Conservation (phyloP, 2,888 invertebrate genomes). For the Platerodrilus igneus region DNA sequence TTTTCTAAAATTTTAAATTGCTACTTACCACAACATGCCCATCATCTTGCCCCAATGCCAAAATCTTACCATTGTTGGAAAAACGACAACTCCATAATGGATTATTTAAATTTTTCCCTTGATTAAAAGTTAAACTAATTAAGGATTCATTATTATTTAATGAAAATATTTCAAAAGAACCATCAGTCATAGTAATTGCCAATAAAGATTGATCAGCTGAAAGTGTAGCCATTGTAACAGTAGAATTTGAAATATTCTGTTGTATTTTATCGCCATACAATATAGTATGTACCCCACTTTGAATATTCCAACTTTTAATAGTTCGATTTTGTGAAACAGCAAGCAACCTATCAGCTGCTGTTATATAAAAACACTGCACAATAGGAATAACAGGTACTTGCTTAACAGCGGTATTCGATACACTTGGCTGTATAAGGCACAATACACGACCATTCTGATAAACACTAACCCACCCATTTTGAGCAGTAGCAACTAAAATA, state of each 20-base stretch:
- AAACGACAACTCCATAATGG: conserved; percentile 34
- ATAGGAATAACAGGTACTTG: conserved; percentile 21
- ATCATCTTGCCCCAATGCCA: conserved; percentile 60
- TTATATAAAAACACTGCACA: conserved; percentile 25
- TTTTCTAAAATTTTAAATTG: too few species aligned
- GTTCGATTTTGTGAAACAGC: conserved; percentile 24
- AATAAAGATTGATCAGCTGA: conserved; percentile 24
- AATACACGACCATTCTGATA: conserved; percentile 12
- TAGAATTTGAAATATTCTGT: conserved; percentile 6
- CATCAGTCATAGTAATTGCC: conserved; percentile 29
- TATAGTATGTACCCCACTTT: conserved; percentile 13
- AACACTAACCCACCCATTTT: conserved; percentile 22
- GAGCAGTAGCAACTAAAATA: conserved; percentile 20
- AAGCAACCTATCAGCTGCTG: conserved; percentile 13
- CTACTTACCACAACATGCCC: conserved; percentile 60
- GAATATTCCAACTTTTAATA: conserved; percentile 27
- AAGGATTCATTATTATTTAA: conserved; percentile 6
- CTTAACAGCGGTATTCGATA: conserved; percentile 4
- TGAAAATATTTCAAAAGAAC: conserved; percentile 28
- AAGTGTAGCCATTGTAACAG: conserved; percentile 29
- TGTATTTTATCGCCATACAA: conserved; percentile 24
- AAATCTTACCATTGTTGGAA: conserved; percentile 54
- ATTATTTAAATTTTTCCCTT: conserved; percentile 18
- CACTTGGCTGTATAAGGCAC: conserved; percentile 16
- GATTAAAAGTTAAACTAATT: conserved; percentile 11